Percentiles rank a stretch among this genome's conserved stretches.
These are phyloP conservation scores for Drosophila novamexicana DNA, from an alignment of 1,140 invertebrate species.

Conservation along the genomic window DNA sequence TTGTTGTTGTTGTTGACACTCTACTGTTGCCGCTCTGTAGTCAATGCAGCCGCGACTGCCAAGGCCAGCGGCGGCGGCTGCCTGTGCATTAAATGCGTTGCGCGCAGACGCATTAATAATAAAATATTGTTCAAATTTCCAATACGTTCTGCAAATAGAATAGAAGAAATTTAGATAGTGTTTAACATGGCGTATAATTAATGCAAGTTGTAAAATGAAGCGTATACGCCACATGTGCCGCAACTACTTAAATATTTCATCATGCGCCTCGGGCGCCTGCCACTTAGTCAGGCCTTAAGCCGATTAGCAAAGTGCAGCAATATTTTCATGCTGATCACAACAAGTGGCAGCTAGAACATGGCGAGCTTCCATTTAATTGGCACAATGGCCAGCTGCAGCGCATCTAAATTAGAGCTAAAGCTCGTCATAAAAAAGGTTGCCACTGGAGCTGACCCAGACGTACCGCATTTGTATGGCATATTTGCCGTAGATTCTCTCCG, in stretches of 20 bases:
- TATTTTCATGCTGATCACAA: constrained; percentile 14
- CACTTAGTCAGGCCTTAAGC: constrained; percentile 35
- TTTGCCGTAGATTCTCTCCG: background rate
- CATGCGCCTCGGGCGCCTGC: background rate
- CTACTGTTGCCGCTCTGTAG: constrained; percentile 36
- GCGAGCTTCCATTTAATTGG: constrained; percentile 48
- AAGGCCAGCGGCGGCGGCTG: constrained; percentile 52
- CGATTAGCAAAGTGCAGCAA: constrained; percentile 45
- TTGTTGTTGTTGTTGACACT: constrained; percentile 29
- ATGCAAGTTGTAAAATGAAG: constrained; percentile 54
- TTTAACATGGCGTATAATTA: constrained; percentile 49
- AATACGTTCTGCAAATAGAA: constrained; percentile 40
- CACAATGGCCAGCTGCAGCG: constrained; percentile 7
- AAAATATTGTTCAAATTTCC: constrained; percentile 39
- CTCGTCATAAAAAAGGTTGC: constrained; percentile 26
- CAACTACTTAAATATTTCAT: constrained; percentile 47
- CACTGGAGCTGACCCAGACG: constrained; percentile 5
- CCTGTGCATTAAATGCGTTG: constrained; percentile 36
- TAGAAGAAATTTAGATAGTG: constrained; percentile 1
- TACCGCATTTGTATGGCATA: constrained; percentile 12
- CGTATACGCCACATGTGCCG: constrained; percentile 39
- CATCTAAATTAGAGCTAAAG: constrained; percentile 30
- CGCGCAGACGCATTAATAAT: constrained; percentile 66
- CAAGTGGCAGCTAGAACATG: constrained; percentile 9
- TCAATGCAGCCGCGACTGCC: constrained; percentile 45